Evolutionary conservation across 2,113 vertebrate genomes (phyloP), one percentile per base, ranked within the genome.

Genomic region (Arenaria interpres): DNA sequence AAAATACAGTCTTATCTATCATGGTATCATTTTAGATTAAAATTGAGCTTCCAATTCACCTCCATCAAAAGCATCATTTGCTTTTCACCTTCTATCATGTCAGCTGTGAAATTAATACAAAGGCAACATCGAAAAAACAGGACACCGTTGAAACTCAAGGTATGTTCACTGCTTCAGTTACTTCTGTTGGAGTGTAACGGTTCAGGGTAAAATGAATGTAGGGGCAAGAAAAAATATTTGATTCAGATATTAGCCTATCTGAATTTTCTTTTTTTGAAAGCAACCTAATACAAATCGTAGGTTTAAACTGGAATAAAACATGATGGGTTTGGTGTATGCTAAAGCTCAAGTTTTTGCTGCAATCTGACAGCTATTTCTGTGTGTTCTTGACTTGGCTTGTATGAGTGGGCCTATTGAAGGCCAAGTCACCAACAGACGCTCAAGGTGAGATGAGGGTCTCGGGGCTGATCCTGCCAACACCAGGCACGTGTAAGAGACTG

Each of bases 61-160:
- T 99, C 93, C 99, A 99, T 88, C 99, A 99, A 93, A 99, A 99
- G 92, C 99, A 99, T 97, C 99, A 99, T 95, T 96, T 99, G 96
- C 98, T 99, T 97, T 99, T 99, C 97, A 99, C 98, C 78, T 99
- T 99, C 97, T 99, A 99, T 98, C 99, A 99, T 75, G 98, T 99
- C 98, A 99, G 99, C 98, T 99, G 99, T 92, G 99, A 99, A 98
- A 98, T 99, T 92, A 99, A 98, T 98, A 99, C 98, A 95, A 99
- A 99, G 97, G 97, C 99, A 86, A 98, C 98, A 94, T 98, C 98
- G 85, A 99, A 99, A 97, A 99, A 99, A 93, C 98, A 98, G 85
- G 99, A 99, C 17, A 98, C 98, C 32, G 97, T 99, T 41, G 99
- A 99, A 98, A 98, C 98, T 27, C 98, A 99, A 97, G 99, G 99